Percentiles rank a stretch among this genome's conserved stretches.
Evolutionary conservation across 2,797 vertebrate genomes (phyloP).

Genomic region (Cirrhinus molitorella): DNA sequence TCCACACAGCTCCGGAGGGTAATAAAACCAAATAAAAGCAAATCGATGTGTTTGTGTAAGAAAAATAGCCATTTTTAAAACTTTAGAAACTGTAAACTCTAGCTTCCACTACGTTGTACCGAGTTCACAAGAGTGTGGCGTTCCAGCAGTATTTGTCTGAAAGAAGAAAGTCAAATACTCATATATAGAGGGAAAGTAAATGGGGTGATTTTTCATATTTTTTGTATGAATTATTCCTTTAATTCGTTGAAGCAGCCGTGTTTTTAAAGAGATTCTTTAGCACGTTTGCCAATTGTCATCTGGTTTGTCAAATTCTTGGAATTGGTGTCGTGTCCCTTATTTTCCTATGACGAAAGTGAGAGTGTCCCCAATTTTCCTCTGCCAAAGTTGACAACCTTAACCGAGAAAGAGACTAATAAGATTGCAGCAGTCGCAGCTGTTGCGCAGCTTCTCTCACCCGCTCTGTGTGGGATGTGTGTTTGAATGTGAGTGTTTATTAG

Average conservation of each 20-base stretch:
- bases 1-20: no score
- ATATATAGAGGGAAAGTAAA: no score
- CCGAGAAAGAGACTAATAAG: conserved; percentile 11
- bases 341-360: not conserved
- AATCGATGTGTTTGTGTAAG: no score
- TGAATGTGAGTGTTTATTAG: conserved; percentile 38
- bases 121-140: no score
- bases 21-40: no score
- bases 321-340: not conserved
- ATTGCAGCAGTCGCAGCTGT: conserved; percentile 63
- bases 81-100: no score
- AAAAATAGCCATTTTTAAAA: no score
- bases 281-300: not conserved
- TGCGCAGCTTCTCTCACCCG: conserved; percentile 60
- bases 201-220: no score
- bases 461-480: conserved; percentile 57
- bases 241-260: not conserved
- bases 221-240: no score
- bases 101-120: no score
- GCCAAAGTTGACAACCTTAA: not conserved
- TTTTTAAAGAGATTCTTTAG: not conserved
- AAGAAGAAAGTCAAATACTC: no score
- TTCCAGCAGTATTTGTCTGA: not conserved
- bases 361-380: not conserved
- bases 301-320: not conserved